Evolutionary conservation across 2,888 invertebrate species (phyloP).

Genomic region (Ischnus inquisitorius): DNA sequence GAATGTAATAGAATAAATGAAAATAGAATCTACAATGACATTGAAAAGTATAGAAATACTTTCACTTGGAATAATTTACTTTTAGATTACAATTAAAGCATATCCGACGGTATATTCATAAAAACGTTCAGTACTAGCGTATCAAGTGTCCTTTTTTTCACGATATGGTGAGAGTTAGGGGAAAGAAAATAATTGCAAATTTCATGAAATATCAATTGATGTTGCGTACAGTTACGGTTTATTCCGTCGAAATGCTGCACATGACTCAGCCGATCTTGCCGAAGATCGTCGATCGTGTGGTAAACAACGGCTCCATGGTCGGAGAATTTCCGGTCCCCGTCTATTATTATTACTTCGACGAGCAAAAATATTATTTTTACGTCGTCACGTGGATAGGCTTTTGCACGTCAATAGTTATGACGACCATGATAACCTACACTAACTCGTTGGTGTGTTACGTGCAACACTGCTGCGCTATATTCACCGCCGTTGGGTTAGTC

Average conservation of each 20-base stretch:
- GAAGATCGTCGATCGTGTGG: slow-evolving; percentile 6
- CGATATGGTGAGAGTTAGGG: not conserved
- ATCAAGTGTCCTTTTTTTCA: not conserved
- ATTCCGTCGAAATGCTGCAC: not conserved
- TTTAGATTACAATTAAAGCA: no score
- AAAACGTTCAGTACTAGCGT: not conserved
- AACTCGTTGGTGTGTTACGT: slow-evolving; percentile 36
- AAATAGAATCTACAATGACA: no score
- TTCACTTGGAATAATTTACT: no score
- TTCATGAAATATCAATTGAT: not conserved
- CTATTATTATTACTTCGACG: not conserved
- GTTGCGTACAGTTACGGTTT: not conserved
- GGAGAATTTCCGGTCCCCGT: not conserved
- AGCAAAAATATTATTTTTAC: slow-evolving; percentile 23
- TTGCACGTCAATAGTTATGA: not conserved
- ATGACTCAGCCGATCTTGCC: not conserved
- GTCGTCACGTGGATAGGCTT: not conserved
- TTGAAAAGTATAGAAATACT: no score
- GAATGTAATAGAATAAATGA: no score
- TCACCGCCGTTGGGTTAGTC: slow-evolving; percentile 46
- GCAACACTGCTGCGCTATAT: slow-evolving; percentile 52
- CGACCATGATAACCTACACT: slow-evolving; percentile 3
- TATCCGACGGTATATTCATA: no score
- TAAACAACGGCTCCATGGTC: not conserved
- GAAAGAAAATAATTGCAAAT: no score